Evolutionary conservation across 2,113 vertebrate species (phyloP).

Genomic region (Mormyrus iriodes): DNA sequence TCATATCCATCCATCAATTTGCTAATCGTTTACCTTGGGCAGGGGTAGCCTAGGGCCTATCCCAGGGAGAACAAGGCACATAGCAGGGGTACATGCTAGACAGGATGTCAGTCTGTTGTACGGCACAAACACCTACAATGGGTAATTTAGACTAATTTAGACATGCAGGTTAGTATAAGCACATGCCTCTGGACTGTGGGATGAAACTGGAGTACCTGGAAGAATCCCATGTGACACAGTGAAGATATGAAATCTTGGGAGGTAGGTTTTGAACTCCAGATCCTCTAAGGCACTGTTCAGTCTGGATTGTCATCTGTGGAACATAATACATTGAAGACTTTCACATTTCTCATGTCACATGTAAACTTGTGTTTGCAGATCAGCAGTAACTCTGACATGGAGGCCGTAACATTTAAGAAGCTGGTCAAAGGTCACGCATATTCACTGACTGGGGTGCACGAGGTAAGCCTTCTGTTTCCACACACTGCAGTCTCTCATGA

Average conservation of each 20-base stretch:
- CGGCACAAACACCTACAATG: not conserved
- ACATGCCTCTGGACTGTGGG: not conserved
- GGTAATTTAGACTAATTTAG: not conserved
- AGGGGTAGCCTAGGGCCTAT: not conserved
- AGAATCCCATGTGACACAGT: not conserved
- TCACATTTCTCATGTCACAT: not conserved
- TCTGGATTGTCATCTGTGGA: not conserved
- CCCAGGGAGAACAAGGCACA: not conserved
- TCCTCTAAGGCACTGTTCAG: not conserved
- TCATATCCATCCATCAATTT: not conserved
- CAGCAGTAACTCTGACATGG: constrained; percentile 69
- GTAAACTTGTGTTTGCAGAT: constrained; percentile 55
- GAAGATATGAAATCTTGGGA: not conserved
- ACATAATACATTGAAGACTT: not conserved
- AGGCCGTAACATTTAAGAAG: constrained; percentile 88
- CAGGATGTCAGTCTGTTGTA: not conserved
- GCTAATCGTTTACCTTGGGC: not conserved
- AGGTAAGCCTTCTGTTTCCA: constrained; percentile 58
- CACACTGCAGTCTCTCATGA: not conserved
- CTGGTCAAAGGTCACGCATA: constrained; percentile 95
- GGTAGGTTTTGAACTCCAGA: not conserved
- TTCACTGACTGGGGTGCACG: constrained; percentile 75
- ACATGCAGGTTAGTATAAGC: not conserved
- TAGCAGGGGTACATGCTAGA: not conserved
- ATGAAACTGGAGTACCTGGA: not conserved